Evolutionary conservation across 2,113 vertebrate genomes (phyloP), one percentile per base, ranked within the genome.

Genomic region (Phrynosoma blainvillii): DNA sequence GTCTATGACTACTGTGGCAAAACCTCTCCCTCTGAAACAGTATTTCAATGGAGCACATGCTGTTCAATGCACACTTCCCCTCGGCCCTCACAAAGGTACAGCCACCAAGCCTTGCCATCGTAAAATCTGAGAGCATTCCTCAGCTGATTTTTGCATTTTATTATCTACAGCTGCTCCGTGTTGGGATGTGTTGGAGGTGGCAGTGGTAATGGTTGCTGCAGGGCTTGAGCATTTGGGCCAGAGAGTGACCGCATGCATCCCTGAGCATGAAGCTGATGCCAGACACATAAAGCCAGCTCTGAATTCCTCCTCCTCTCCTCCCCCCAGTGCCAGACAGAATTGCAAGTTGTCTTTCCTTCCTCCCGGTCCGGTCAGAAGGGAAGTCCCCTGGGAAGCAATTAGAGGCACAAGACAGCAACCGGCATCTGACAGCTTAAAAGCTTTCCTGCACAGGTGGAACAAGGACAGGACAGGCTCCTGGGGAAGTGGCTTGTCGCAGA

Each of bases 261-360:
- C 42, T 73, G 47, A 42, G 68, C 23, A 47, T 10, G 47, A 16
- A 40, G 18, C 32, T 6, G 47, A 47, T 47, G 47, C 11, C 13
- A 3, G 5, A 27, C 52, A 76, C 59, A 47, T 6, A 76, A 4
- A 11, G 27, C 52, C 18, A 65, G 4, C 3, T 56, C 70, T n/a
- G 32, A 8, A 47, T 27, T 47, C 36, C 78, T 9, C 27, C 66
- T 20, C 75, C 0, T 0, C 66, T 11, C 75, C 0, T 0, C 65
- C 7, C 11, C 32, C 56, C 9, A 5, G n/a, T 25, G 79, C 21
- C 47, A 27, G 66, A 0, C 65, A 56, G 23, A 62, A 36, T 3
- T 20, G 77, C 32, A 32, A 18, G 7, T 1, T 8, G 20, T 42
- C 42, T 66, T 0, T 8, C 42, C 52, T 1, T 6, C 0, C 2